These are phyloP conservation scores for Heteromyza rotundicornis DNA, from an alignment of 2,888 invertebrate genomes.

Conservation along the genomic window DNA sequence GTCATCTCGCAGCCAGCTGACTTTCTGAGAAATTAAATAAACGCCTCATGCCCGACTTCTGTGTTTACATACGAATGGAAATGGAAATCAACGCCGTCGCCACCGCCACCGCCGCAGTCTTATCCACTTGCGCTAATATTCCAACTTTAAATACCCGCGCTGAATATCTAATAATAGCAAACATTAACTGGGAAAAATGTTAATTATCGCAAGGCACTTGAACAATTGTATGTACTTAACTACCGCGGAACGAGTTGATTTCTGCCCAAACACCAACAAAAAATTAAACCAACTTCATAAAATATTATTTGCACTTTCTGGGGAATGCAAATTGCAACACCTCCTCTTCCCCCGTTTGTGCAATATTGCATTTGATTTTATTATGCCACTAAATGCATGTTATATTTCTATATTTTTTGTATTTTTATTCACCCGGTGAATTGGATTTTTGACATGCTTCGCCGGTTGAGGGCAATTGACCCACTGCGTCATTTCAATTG, in stretches of 20 bases:
- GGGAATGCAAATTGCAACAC: not conserved
- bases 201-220: not conserved
- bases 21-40: not conserved
- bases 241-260: not conserved
- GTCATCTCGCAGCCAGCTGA: not conserved
- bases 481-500: conserved; percentile 28
- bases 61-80: not conserved
- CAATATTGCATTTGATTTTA: not conserved
- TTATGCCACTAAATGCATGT: conserved; percentile 5
- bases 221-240: not conserved
- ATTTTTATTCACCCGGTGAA: not conserved
- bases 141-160: not conserved
- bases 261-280: too few species aligned
- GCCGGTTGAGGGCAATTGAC: conserved; percentile 42
- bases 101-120: not conserved
- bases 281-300: not conserved
- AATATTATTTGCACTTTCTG: not conserved
- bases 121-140: too few species aligned
- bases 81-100: not conserved
- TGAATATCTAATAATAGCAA: not conserved
- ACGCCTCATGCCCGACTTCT: too few species aligned
- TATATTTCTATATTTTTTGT: not conserved
- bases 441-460: conserved; percentile 23
- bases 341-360: too few species aligned
- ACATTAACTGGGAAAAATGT: not conserved